Evolutionary conservation across 2,797 vertebrate species (phyloP).

Genomic region (Gephyroberyx darwinii): DNA sequence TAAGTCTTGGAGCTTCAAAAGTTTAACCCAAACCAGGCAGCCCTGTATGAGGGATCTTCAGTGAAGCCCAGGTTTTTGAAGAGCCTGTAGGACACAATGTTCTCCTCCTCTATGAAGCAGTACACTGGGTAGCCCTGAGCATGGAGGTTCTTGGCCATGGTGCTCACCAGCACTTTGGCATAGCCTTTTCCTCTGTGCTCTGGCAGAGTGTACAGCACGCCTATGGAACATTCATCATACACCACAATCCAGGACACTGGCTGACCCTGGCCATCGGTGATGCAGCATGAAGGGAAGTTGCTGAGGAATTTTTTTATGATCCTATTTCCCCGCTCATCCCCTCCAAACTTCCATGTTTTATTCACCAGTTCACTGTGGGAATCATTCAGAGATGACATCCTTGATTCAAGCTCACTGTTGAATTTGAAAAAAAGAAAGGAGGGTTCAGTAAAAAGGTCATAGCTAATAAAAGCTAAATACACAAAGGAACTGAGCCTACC

Average conservation of each 20-base stretch:
- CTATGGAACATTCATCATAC: conserved; percentile 68
- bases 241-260: conserved; percentile 74
- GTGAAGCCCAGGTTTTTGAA: conserved; percentile 73
- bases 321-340: conserved; percentile 42
- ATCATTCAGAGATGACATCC: conserved; percentile 61
- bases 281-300: conserved; percentile 70
- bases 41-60: conserved; percentile 71
- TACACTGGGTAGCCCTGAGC: conserved; percentile 69
- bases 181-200: conserved; percentile 75
- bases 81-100: conserved; percentile 65
- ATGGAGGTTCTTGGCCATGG: conserved; percentile 63
- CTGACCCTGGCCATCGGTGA: conserved; percentile 60
- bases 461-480: too few relatives aligned
- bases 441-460: not conserved
- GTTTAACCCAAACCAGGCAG: conserved; percentile 63
- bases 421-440: not conserved
- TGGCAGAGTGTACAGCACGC: conserved; percentile 69
- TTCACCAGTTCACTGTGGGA: conserved; percentile 74
- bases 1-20: conserved; percentile 15
- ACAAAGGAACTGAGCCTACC: conserved; percentile 41
- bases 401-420: conserved; percentile 59
- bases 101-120: conserved; percentile 76
- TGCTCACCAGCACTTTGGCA: conserved; percentile 67
- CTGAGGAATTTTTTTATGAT: conserved; percentile 50
- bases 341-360: conserved; percentile 77